A percentile compares a stretch with the other conserved stretches of the same genome.
Evolutionary conservation across 2,888 invertebrate genomes (phyloP).

Genomic region (Panzeria rudis): DNA sequence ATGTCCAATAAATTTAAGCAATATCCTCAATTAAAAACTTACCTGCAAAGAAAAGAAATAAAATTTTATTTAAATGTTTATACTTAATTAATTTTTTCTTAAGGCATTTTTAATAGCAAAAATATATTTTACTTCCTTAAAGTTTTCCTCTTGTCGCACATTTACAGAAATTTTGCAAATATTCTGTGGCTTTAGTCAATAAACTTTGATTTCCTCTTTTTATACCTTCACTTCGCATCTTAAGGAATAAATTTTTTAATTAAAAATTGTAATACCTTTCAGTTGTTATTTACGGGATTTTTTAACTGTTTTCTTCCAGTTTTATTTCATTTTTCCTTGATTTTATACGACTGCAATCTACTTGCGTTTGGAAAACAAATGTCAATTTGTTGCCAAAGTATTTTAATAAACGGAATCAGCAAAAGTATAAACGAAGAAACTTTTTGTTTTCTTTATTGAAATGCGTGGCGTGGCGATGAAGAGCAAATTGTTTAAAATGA

Average conservation of each 20-base stretch:
- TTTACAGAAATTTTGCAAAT: background rate
- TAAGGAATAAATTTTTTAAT: conserved; percentile 50
- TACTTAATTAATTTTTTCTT: background rate
- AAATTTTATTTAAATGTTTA: background rate
- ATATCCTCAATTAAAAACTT: background rate
- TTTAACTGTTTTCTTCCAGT: background rate
- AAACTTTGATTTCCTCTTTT: conserved; percentile 5
- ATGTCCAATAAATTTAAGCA: background rate
- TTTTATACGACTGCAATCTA: conserved; percentile 15
- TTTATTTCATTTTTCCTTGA: conserved; percentile 2
- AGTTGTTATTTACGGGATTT: conserved; percentile 37
- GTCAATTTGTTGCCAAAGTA: conserved; percentile 66
- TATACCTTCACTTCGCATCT: background rate
- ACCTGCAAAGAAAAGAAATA: conserved; percentile 41
- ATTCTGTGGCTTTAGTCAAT: background rate
- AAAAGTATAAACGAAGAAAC: conserved; percentile 18
- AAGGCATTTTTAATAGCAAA: background rate
- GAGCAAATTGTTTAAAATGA: conserved; percentile 1
- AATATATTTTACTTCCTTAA: background rate
- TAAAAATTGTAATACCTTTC: conserved; percentile 41
- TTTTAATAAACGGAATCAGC: conserved; percentile 59
- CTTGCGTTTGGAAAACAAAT: conserved; percentile 40
- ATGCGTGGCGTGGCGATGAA: background rate
- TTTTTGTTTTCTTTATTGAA: background rate
- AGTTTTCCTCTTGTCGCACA: background rate